Evolutionary conservation across 2,797 vertebrate species (phyloP).

Genomic region (Loriculus beryllinus): DNA sequence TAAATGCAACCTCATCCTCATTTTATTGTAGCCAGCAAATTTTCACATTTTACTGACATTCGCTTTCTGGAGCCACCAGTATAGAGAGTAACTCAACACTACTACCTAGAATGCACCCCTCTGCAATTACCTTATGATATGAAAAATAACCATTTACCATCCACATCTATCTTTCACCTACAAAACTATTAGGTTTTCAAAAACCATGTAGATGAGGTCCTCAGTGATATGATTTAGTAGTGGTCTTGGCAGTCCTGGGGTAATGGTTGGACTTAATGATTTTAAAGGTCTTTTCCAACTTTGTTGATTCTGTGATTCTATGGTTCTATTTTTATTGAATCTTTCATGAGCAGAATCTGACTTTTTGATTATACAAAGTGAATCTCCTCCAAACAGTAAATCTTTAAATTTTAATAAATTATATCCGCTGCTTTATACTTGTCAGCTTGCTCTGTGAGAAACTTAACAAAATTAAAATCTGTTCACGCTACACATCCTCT

Average conservation of each 20-base stretch:
- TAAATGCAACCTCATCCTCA: neutral
- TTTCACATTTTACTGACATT: neutral
- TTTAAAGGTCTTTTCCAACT: neutral
- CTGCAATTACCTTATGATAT: neutral
- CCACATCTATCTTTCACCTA: neutral
- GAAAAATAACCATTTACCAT: neutral
- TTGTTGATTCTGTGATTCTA: neutral
- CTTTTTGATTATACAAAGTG: neutral
- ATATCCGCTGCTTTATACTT: neutral
- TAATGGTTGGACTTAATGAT: neutral
- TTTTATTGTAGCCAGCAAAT: neutral
- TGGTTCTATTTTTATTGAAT: neutral
- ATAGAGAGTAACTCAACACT: neutral
- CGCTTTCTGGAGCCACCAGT: neutral
- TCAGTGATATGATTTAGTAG: neutral
- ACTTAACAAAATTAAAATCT: neutral
- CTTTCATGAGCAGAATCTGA: conserved; percentile 7
- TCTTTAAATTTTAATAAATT: conserved; percentile 14
- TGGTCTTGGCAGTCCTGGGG: neutral
- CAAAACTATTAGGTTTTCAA: neutral
- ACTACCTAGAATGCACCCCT: neutral
- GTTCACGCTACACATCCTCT: neutral
- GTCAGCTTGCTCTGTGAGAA: neutral
- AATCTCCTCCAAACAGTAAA: neutral
- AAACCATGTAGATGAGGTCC: neutral